Evolutionary conservation across 2,113 vertebrate genomes (phyloP).

Genomic region (Alexandromys fortis): DNA sequence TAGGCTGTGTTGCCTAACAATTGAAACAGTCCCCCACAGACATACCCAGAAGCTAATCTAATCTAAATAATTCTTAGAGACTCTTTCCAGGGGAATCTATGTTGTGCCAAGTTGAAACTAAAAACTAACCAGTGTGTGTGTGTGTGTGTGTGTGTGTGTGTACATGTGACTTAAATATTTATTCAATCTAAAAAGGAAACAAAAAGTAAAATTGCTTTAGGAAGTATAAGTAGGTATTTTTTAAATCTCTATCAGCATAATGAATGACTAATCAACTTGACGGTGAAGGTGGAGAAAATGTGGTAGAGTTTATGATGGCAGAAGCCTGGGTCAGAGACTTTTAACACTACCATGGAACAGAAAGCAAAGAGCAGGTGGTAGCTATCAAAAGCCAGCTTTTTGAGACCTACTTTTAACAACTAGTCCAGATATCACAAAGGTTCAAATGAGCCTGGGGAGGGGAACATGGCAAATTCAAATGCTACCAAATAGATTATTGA

Average conservation of each 20-base stretch:
- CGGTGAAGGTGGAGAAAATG: neutral
- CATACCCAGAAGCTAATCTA: no score
- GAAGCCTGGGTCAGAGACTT: neutral
- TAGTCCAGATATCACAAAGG: neutral
- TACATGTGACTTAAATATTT: neutral
- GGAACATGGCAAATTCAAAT: neutral
- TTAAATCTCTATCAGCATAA: neutral
- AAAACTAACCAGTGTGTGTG: neutral
- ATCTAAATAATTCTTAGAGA: neutral
- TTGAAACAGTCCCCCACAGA: neutral
- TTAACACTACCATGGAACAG: neutral
- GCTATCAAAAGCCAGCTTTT: neutral
- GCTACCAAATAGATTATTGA: neutral
- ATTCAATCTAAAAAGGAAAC: neutral
- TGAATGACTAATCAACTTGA: neutral
- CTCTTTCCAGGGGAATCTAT: neutral
- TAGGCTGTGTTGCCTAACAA: neutral
- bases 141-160: neutral
- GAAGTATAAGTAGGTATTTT: neutral
- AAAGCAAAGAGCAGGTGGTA: neutral
- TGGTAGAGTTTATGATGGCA: neutral
- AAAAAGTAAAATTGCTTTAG: neutral
- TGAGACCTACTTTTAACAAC: neutral
- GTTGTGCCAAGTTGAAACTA: neutral
- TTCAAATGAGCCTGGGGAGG: neutral